Base-by-base conservation (phyloP, 2,888 invertebrate genomes). In the Lasioglossum villosulum region DNA sequence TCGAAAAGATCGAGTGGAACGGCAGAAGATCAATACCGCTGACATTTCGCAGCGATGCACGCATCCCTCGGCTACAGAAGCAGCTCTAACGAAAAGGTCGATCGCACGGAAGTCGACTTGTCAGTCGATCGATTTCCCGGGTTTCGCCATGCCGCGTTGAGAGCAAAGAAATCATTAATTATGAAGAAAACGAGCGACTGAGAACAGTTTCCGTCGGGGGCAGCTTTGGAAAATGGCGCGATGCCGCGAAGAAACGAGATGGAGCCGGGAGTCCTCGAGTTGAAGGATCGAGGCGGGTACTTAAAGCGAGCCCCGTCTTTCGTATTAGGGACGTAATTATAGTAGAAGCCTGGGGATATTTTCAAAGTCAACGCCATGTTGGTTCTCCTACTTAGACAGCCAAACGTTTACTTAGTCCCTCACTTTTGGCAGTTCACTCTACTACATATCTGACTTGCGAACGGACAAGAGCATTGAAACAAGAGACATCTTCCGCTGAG, bases 81-180 rank as follows among this genome's bases (percentile, higher is more conserved):
- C 42, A 16, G 19, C 12, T 27, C 14, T 34, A 8, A 42, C 37
- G 68, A 4, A 39, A 48, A 72, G 30, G 72, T 72, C 72, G 30
- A 72, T 72, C 48, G 48, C 4, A 27, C 30, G 39, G n/a, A 39
- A 70, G 70, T n/a, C 70, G n/a, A 70, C 68, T 19, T 12, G 34
- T 12, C 68, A 23, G 23, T n/a, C 68, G 34, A 68, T 68, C 68
- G 68, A 68, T 68, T 70, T n/a, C 4, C 37, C 39, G n/a, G n/a
- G 37, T 70, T n/a, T 70, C 34, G 19, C 19, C 30, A 30, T 16
- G 16, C 45, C 37, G 39, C 70, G 37, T 14, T 12, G 70, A n/a
- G 70, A 37, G 14, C n/a, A 39, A 70, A 70, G 39, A 56, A 68
- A 70, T 78, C 78, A 78, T 83, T 83, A 83, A 78, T 78, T 78